These are phyloP conservation scores for Tyrannus savana DNA, from an alignment of 2,113 vertebrate species.

Conservation along the genomic window DNA sequence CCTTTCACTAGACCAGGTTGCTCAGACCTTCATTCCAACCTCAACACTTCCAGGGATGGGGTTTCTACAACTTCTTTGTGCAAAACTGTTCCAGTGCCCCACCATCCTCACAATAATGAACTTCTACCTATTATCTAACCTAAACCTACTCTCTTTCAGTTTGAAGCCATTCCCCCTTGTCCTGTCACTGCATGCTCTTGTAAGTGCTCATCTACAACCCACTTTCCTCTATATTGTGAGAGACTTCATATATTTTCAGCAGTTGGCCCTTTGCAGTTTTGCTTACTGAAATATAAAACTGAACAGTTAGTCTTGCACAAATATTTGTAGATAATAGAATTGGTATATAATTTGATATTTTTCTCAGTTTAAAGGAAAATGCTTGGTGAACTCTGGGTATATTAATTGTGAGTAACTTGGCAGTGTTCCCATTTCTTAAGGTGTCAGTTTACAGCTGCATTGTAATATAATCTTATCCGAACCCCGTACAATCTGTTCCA, in stretches of 20 bases:
- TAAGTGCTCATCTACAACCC: background rate
- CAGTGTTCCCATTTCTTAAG: slow-evolving; percentile 18
- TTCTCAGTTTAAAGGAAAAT: slow-evolving; percentile 4
- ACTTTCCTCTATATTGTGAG: background rate
- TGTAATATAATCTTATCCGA: slow-evolving; percentile 25
- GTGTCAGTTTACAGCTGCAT: slow-evolving; percentile 21
- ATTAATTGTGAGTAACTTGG: slow-evolving; percentile 43
- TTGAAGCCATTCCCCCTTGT: background rate
- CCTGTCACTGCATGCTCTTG: background rate
- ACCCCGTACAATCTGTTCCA: slow-evolving; percentile 3
- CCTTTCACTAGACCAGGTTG: background rate
- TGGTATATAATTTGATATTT: background rate
- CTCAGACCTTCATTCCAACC: background rate
- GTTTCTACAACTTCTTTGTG: background rate
- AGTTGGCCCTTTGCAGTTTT: background rate
- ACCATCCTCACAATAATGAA: background rate
- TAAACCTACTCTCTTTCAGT: background rate
- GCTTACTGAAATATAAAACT: background rate
- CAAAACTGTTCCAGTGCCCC: background rate
- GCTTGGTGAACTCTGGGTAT: slow-evolving; percentile 8
- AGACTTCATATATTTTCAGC: background rate
- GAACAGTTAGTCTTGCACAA: slow-evolving; percentile 28
- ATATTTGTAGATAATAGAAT: slow-evolving; percentile 47
- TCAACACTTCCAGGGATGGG: background rate
- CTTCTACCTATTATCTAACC: background rate